Evolutionary conservation across 2,888 invertebrate species (phyloP).

Genomic region (Chrysomela aeneicollis): DNA sequence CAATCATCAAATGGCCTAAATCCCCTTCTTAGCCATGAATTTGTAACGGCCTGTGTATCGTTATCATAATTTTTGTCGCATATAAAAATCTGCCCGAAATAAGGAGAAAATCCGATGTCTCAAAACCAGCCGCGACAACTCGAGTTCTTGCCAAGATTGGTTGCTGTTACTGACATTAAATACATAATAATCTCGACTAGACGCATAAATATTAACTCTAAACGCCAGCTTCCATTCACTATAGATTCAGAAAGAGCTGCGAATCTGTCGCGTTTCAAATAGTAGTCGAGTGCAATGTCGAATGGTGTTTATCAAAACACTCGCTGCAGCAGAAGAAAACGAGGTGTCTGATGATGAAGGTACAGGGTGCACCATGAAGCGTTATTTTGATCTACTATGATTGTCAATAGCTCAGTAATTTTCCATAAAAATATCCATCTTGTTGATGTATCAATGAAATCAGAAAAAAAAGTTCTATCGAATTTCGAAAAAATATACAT

Average conservation of each 20-base stretch:
- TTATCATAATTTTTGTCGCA: no score
- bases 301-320: background rate
- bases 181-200: constrained; percentile 22
- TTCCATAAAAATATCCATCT: no score
- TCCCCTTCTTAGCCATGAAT: no score
- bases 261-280: background rate
- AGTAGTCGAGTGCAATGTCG: background rate
- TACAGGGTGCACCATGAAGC: no score
- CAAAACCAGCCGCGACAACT: constrained; percentile 22
- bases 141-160: constrained; percentile 26
- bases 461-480: no score
- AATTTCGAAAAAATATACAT: no score
- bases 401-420: no score
- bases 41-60: no score
- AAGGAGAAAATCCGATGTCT: constrained; percentile 9
- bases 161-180: constrained; percentile 18
- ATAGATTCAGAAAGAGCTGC: background rate
- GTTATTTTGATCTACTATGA: no score
- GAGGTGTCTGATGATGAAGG: background rate
- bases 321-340: no score
- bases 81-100: constrained; percentile 36
- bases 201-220: constrained; percentile 28
- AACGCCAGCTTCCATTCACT: constrained; percentile 9
- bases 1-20: no score
- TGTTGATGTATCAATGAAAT: no score